Evolutionary conservation across 2,797 vertebrate species (phyloP).

Genomic region (Manis crassicaudata): DNA sequence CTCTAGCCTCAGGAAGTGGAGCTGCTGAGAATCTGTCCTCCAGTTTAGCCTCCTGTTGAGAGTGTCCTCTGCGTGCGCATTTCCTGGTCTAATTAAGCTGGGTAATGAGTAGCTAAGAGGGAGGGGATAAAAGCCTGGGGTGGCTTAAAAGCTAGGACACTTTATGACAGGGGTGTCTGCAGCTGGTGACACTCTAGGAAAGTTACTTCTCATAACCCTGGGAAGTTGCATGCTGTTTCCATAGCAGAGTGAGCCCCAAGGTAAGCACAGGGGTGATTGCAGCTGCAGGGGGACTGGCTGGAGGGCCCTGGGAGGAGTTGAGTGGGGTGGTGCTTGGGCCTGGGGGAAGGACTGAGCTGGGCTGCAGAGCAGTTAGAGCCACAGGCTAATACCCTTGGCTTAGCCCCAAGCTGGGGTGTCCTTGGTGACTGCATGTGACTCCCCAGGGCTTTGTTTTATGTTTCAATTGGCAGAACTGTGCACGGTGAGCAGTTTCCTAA

Average conservation of each 20-base stretch:
- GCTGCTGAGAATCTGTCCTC: slow-evolving; percentile 45
- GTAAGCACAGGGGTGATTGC: background rate
- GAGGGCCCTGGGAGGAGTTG: background rate
- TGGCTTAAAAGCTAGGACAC: slow-evolving; percentile 54
- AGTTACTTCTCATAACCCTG: slow-evolving; percentile 58
- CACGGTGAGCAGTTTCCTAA: background rate
- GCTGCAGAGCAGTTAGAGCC: background rate
- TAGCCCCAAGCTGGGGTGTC: background rate
- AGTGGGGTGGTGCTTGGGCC: background rate
- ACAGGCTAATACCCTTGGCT: slow-evolving; percentile 7
- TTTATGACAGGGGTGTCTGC: slow-evolving; percentile 74
- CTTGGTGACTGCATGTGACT: slow-evolving; percentile 24
- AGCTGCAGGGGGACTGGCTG: background rate
- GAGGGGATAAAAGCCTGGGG: slow-evolving; percentile 67
- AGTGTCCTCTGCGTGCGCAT: slow-evolving; percentile 50
- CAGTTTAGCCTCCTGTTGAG: slow-evolving; percentile 53
- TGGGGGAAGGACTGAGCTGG: background rate
- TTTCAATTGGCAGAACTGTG: slow-evolving; percentile 42
- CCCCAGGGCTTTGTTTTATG: background rate
- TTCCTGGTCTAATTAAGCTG: slow-evolving; percentile 78
- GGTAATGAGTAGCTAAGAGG: slow-evolving; percentile 75
- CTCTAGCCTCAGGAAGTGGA: slow-evolving; percentile 64
- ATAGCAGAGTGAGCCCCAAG: slow-evolving; percentile 21
- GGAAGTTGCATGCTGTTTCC: slow-evolving; percentile 31
- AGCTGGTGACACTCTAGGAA: slow-evolving; percentile 65